A percentile compares a stretch with the other conserved stretches of the same genome.
phyloP scores from a whole-genome alignment of 2,888 invertebrate genomes.

The Stegana nigrithorax region DNA sequence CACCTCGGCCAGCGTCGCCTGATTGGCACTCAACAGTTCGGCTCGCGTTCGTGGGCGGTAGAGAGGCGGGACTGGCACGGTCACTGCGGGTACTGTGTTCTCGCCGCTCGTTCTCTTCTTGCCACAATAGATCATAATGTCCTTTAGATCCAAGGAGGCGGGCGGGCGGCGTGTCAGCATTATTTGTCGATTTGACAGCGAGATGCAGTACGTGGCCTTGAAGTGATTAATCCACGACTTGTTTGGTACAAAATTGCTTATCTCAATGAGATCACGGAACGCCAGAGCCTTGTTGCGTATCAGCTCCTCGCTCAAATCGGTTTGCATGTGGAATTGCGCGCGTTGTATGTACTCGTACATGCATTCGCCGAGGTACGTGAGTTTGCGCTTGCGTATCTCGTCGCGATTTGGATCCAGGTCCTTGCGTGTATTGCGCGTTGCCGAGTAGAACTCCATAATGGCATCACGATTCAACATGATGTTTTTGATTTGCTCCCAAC shows the following conservation, averaged over 20 bases:
- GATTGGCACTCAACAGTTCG: constrained; percentile 42
- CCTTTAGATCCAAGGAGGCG: constrained; percentile 52
- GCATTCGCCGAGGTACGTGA: constrained; percentile 61
- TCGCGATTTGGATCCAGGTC: constrained; percentile 39
- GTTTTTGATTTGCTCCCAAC: constrained; percentile 66
- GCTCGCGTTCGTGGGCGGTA: constrained; percentile 50
- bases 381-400: constrained; percentile 52
- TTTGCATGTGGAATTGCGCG: constrained; percentile 54
- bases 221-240: constrained; percentile 62
- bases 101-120: constrained; percentile 31
- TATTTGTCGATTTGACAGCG: constrained; percentile 58
- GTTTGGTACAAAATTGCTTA: constrained; percentile 54
- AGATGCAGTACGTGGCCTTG: constrained; percentile 56
- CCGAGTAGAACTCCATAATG: constrained; percentile 61
- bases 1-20: constrained; percentile 50
- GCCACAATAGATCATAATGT: constrained; percentile 61
- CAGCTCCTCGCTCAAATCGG: constrained; percentile 55
- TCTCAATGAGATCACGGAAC: constrained; percentile 51
- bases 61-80: constrained; percentile 25
- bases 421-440: constrained; percentile 39
- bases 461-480: constrained; percentile 58
- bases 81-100: not conserved
- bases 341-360: constrained; percentile 63
- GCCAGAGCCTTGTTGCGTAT: constrained; percentile 55
- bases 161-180: constrained; percentile 52